Evolutionary conservation across 2,888 invertebrate species (phyloP), one percentile per base, ranked within the genome.

Genomic region (Psylliodes chrysocephalus): DNA sequence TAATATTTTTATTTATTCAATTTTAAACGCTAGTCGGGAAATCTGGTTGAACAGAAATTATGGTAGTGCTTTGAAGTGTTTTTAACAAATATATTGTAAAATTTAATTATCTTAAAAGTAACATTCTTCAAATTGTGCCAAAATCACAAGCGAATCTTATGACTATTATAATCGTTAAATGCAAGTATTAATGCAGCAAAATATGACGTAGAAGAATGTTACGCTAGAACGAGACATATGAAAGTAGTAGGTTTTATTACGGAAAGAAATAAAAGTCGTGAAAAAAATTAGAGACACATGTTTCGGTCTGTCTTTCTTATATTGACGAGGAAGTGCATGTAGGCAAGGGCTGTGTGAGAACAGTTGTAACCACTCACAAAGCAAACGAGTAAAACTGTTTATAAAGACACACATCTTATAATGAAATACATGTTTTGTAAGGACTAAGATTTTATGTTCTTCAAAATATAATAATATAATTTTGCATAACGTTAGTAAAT

Each of bases 151-250:
- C 19, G 25, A 22, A 49, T 28, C 30, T 17, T 14, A 49, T 17
- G 7, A 19, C 28, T 30, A 49, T 44, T 44, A 28, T 28, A 30
- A 46, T 22, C 25, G 46, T 46, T 15, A 28, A 49, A 25, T 8
- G 18, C 7, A 30, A 49, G 22, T 15, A 12, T 49, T 49, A 49
- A 49, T 49, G 49, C 15, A 30, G 30, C 49, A 28, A 28, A 28
- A n/a, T 49, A 49, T 49, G 49, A 49, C 7, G 10, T 28, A 28
- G 6, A 17, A 28, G 49, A 49, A 30, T 30, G 49, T 49, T 49
- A 49, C 12, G 49, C 30, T 49, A 49, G 28, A 19, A 28, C 49
- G 49, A 30, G 49, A 49, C 49, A 49, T 49, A 49, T 49, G 49
- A 49, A 49, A 49, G 49, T 49, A 30, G 25, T 12, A 15, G 14